Evolutionary conservation across 2,113 vertebrate genomes (phyloP).

Genomic region (Ascaphus truei): DNA sequence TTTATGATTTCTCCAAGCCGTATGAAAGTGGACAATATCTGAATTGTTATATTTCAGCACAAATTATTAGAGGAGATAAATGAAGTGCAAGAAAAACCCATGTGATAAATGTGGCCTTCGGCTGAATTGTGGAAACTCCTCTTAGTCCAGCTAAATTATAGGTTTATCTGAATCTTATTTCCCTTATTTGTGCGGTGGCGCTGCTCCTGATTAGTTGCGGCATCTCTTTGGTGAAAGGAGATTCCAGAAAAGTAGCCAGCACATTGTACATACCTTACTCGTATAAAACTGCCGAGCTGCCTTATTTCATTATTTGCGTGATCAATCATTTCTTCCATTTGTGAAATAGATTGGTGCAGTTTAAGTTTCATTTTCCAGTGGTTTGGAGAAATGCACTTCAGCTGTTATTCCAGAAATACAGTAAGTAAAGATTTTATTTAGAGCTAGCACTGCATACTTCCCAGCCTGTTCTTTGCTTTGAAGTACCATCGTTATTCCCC

Average conservation of each 20-base stretch:
- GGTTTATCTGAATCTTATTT: conserved; percentile 25
- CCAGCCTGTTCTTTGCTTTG: conserved; percentile 39
- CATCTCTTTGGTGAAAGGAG: conserved; percentile 15
- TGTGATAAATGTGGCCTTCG: background rate
- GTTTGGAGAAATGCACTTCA: conserved; percentile 40
- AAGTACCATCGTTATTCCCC: conserved; percentile 16
- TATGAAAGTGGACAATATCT: conserved; percentile 14
- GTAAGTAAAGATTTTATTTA: conserved; percentile 44
- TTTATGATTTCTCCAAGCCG: background rate
- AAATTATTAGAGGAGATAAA: conserved; percentile 2
- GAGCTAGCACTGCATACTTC: conserved; percentile 36
- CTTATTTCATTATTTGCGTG: conserved; percentile 39
- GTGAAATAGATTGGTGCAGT: conserved; percentile 34
- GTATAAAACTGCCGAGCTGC: conserved; percentile 19
- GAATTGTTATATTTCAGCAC: conserved; percentile 20
- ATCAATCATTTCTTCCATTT: conserved; percentile 42
- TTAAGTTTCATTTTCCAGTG: conserved; percentile 41
- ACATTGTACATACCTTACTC: background rate
- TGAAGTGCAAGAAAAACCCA: conserved; percentile 12
- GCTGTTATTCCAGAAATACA: conserved; percentile 34
- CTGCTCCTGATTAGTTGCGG: conserved; percentile 23
- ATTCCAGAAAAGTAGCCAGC: conserved; percentile 16
- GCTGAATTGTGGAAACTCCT: background rate
- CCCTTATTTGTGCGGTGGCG: background rate
- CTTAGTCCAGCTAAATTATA: conserved; percentile 9